Base-by-base conservation (phyloP, 1,140 invertebrate genomes). In the Drosophila lacteicornis region DNA sequence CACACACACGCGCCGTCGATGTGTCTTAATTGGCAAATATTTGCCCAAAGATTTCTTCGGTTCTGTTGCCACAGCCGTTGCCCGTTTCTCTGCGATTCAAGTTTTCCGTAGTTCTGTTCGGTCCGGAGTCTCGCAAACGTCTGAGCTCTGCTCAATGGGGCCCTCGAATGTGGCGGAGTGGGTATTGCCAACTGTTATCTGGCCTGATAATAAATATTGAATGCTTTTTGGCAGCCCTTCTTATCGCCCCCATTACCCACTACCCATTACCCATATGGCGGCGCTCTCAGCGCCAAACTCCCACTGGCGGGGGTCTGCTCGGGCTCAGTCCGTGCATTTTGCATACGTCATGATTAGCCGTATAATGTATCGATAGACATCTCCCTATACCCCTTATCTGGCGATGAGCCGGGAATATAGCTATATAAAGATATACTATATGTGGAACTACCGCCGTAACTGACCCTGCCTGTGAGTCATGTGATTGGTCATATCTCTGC, bases 191-290 rank as follows among this genome's bases (percentile, higher is more conserved):
- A 60, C 60, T 88, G 80, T 87, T 87, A 87, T 87, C 83, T 50
- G 49, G 47, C 30, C 75, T 77, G 83, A 87, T 87, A 87, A 75
- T 77, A 77, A 87, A 77, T 84, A 88, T 88, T 88, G 80, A 87
- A 83, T 73, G 67, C 80, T 80, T 83, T 86, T 87, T 76, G 83
- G 80, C 76, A 79, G 59, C 33, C 61, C 68, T 68, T 80, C 68
- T 74, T 80, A 87, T 82, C 83, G 58, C 19, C 47, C 33, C 11
- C 15, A 36, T 46, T 11, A 19, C 30, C 67, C 83, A 82, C 19
- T 19, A 19, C 33, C 11, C 15, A 36, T 46, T 11, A 19, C 30
- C 67, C 83, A 82, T 80, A 88, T 77, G 74, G 79, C 30, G 17
- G 19, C 15, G 17, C 50, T 57, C 70, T 43, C 43, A 27, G 17